phyloP scores from a whole-genome alignment of 2,888 invertebrate genomes.

The Ophion obscuratus region DNA sequence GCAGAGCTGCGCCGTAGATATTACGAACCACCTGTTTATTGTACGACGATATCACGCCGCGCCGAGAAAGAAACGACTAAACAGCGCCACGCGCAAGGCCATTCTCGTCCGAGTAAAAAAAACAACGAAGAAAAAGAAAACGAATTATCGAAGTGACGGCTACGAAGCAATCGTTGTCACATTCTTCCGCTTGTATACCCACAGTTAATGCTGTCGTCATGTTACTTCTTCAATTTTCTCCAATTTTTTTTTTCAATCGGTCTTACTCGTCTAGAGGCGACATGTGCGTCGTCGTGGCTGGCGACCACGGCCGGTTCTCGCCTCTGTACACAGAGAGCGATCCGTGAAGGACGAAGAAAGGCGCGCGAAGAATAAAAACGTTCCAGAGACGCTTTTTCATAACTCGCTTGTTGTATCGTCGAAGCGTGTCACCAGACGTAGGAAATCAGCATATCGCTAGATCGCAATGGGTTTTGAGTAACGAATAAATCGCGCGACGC shows the following conservation, averaged over 20 bases:
- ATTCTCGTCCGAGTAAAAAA: background rate
- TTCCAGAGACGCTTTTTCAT: background rate
- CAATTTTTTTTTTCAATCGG: no score
- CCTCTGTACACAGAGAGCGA: background rate
- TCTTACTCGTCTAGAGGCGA: background rate
- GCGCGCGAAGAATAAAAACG: background rate
- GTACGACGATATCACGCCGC: background rate
- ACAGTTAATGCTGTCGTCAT: background rate
- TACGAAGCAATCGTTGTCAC: background rate
- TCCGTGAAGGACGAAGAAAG: background rate
- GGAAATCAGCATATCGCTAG: background rate
- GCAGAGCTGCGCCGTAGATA: background rate
- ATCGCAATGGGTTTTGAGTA: background rate
- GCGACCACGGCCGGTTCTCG: background rate
- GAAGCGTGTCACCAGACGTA: background rate
- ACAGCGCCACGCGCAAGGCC: background rate
- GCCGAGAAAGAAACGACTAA: background rate
- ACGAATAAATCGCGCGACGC: slow-evolving; percentile 24
- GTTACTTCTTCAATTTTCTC: background rate
- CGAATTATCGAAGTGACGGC: background rate
- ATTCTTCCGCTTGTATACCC: background rate
- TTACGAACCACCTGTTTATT: background rate
- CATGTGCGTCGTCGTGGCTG: background rate
- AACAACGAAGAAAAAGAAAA: background rate
- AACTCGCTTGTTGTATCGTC: background rate